Conservation (phyloP, 1,140 invertebrate species). For the Diabrotica virgifera region DNA sequence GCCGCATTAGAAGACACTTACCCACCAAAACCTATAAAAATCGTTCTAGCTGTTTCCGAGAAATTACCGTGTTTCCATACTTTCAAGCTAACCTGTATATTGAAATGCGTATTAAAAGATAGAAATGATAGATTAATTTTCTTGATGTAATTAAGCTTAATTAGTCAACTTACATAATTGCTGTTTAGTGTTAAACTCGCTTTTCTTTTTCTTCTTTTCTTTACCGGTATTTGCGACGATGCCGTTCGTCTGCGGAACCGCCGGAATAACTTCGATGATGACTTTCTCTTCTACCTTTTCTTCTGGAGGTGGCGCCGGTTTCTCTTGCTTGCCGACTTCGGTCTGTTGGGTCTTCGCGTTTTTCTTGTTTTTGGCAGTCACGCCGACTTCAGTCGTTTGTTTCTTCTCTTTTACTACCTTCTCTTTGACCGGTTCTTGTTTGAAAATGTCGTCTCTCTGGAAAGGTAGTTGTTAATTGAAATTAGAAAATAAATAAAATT, state of each 20-base stretch:
- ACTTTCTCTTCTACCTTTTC: slow-evolving; percentile 18
- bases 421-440: slow-evolving; percentile 47
- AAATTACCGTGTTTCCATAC: too few relatives aligned
- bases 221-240: slow-evolving; percentile 36
- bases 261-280: not conserved
- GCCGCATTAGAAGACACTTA: too few relatives aligned
- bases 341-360: slow-evolving; percentile 12
- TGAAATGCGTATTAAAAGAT: too few relatives aligned
- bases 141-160: not conserved
- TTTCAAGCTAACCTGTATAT: too few relatives aligned
- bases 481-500: too few relatives aligned
- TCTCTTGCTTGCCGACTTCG: slow-evolving; percentile 3
- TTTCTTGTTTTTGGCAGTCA: slow-evolving; percentile 15
- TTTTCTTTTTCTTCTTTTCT: slow-evolving; percentile 56
- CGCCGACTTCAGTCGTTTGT: slow-evolving; percentile 10
- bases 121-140: too few relatives aligned
- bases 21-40: too few relatives aligned
- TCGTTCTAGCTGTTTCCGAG: too few relatives aligned
- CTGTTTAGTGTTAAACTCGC: slow-evolving; percentile 52
- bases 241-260: slow-evolving; percentile 13
- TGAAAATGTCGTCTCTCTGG: slow-evolving; percentile 26
- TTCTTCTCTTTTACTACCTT: slow-evolving; percentile 45
- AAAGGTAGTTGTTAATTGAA: not conserved
- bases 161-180: slow-evolving; percentile 50
- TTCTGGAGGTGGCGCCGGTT: not conserved